Percentiles rank a stretch among this genome's conserved stretches.
Evolutionary conservation across 2,797 vertebrate species (phyloP).

Genomic region (Catamblyrhynchus diadema): DNA sequence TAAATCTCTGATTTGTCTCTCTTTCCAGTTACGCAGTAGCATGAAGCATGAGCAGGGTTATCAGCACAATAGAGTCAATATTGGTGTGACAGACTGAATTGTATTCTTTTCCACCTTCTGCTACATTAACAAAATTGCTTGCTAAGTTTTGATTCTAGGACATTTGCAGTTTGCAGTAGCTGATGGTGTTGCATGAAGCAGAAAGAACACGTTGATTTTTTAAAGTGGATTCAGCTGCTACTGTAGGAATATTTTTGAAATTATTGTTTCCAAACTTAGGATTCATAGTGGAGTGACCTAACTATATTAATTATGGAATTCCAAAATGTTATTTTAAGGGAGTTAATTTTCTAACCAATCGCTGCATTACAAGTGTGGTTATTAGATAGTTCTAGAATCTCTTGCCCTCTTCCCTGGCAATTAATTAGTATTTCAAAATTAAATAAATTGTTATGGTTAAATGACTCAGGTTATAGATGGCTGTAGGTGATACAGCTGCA

Average conservation of each 20-base stretch:
- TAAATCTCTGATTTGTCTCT: not conserved
- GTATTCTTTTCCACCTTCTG: not conserved
- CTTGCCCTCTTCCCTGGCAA: accelerated
- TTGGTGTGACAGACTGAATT: not conserved
- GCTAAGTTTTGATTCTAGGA: not conserved
- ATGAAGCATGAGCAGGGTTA: not conserved
- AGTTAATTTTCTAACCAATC: not conserved
- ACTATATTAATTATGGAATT: not conserved
- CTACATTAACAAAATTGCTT: not conserved
- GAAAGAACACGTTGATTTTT: not conserved
- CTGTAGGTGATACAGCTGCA: not conserved
- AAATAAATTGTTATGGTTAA: not conserved
- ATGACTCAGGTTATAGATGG: not conserved
- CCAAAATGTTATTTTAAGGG: not conserved
- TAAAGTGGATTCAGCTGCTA: not conserved
- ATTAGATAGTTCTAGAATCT: not conserved
- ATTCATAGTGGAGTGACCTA: not conserved
- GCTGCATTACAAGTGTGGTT: not conserved
- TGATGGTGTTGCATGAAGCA: not conserved
- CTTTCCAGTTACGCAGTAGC: not conserved
- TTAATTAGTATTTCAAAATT: not conserved
- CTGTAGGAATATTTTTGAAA: not conserved
- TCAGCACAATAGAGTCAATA: not conserved
- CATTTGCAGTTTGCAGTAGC: not conserved
- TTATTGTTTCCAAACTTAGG: not conserved